Evolutionary conservation across 2,113 vertebrate species (phyloP), one percentile per base, ranked within the genome.

Genomic region (Oncorhynchus mykiss): DNA sequence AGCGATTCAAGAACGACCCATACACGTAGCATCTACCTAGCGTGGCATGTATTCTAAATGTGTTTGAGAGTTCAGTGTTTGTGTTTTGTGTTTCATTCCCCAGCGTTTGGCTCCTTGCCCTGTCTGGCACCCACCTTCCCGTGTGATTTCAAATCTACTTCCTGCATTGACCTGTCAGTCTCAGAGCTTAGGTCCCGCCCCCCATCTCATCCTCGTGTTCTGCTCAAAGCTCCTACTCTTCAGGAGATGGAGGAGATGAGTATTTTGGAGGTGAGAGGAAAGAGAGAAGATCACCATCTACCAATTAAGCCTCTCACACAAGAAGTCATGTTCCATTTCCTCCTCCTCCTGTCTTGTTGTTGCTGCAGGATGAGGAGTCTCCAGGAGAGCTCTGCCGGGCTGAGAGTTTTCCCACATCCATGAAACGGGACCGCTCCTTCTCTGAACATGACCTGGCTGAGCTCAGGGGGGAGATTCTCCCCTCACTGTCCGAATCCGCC

Each of bases 161-260:
- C 97, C 54, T 98, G 97, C 87, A 95, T 96, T 7, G 93, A 97
- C 89, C 93, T 98, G 84, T 96, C 95, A 0, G 2, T 87, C 20
- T 62, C 82, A 0, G 94, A 93, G 0, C 45, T 62, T 0, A 82
- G 85, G 4, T 4, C 86, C 2, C 27, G 64, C 0, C 78, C 72
- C 0, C 84, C 77, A 0, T 77, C 91, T 0, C 93, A 96, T 49
- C 95, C 95, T 0, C 94, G 96, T 0, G 77, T 98, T 73, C 90
- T 98, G 69, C 95, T 99, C 25, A 99, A 98, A 86, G 97, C 97
- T 0, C 97, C 97, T 3, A 99, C 97, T 0, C 91, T 99, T 86
- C 96, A 95, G 0, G 97, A 99, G 90, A 97, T 99, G 96, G 97
- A 99, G 77, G 97, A 98, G 91, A 98, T 99, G 97, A 96, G 90